Conservation (phyloP, 1,140 invertebrate genomes). For the Reticulitermes speratus region DNA sequence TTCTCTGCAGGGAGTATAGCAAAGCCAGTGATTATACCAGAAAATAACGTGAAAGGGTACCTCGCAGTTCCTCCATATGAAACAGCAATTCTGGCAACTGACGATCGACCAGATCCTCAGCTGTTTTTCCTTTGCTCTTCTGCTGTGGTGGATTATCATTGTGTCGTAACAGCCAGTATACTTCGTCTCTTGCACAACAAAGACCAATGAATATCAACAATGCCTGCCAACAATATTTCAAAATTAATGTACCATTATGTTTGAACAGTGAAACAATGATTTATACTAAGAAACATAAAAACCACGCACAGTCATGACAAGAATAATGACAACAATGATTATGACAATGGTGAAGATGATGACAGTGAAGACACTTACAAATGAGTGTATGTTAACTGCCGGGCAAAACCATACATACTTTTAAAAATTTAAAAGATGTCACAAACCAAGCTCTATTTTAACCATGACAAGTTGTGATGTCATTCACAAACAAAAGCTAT, state of each 20-base stretch:
- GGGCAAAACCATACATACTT: too few relatives aligned
- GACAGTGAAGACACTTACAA: too few relatives aligned
- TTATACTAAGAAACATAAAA: background rate
- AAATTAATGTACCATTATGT: constrained; percentile 6
- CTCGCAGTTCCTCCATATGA: constrained; percentile 95
- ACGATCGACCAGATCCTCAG: constrained; percentile 88
- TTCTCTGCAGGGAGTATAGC: too few relatives aligned
- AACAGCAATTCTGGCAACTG: constrained; percentile 97
- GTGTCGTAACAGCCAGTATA: constrained; percentile 94
- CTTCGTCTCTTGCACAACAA: constrained; percentile 93
- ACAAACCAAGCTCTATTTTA: too few relatives aligned
- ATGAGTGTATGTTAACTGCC: too few relatives aligned
- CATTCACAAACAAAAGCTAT: too few relatives aligned
- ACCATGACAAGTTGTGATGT: too few relatives aligned
- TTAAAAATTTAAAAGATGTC: too few relatives aligned
- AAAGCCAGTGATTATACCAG: too few relatives aligned
- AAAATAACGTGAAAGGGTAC: constrained; percentile 35
- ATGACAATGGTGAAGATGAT: background rate
- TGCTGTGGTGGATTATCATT: constrained; percentile 89
- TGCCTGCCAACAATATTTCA: constrained; percentile 56
- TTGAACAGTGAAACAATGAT: background rate
- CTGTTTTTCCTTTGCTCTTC: constrained; percentile 81
- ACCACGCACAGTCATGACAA: constrained; percentile 25
- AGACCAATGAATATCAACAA: constrained; percentile 95
- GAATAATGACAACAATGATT: background rate